Conservation (phyloP, 2,888 invertebrate species). For the Troides aeacus region DNA sequence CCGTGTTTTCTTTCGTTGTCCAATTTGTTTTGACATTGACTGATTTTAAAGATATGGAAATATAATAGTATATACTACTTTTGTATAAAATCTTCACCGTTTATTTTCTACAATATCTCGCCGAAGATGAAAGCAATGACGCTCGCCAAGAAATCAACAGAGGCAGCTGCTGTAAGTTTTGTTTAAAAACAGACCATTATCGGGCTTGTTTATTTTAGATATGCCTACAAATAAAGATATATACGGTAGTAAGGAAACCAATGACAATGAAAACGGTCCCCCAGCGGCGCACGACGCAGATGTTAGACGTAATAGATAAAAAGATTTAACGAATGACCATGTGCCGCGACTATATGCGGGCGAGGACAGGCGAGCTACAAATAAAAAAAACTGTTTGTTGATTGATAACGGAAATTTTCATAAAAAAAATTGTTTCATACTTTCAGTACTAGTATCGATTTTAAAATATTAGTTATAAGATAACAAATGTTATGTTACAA, state of each 20-base stretch:
- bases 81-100: too few relatives aligned
- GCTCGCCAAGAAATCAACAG: background rate
- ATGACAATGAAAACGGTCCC: slow-evolving; percentile 41
- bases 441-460: background rate
- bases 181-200: slow-evolving; percentile 1
- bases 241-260: slow-evolving; percentile 34
- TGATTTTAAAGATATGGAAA: background rate
- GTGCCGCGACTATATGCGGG: slow-evolving; percentile 37
- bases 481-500: background rate
- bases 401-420: slow-evolving; percentile 3
- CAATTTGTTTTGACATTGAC: background rate
- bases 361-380: slow-evolving; percentile 8
- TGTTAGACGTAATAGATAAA: slow-evolving; percentile 41
- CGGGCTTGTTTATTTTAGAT: slow-evolving; percentile 25
- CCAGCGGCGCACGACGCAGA: slow-evolving; percentile 41
- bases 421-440: background rate
- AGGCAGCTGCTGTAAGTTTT: slow-evolving; percentile 13
- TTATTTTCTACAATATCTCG: too few relatives aligned
- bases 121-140: background rate
- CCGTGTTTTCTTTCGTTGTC: background rate
- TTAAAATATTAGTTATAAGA: background rate
- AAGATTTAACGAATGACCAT: slow-evolving; percentile 43
- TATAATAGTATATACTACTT: background rate
- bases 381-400: slow-evolving; percentile 12
- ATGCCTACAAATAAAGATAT: slow-evolving; percentile 30